These are phyloP conservation scores for Donacobius atricapilla DNA, from an alignment of 2,113 vertebrate genomes.

Conservation along the genomic window DNA sequence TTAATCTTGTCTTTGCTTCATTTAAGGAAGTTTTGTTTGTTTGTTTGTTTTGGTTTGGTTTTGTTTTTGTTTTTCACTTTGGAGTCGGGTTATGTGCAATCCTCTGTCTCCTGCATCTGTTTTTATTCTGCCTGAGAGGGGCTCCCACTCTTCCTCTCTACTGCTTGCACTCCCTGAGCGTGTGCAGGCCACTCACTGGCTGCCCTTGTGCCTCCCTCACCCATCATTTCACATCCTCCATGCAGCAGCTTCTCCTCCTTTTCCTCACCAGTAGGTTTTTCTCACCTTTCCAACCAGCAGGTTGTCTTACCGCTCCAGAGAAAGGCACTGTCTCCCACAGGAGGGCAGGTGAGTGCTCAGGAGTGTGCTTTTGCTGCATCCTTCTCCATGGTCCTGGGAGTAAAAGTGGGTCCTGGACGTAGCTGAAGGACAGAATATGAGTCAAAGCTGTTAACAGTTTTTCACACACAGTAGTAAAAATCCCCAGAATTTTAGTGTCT, in stretches of 20 bases:
- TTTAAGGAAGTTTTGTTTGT: not conserved
- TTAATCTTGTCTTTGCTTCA: not conserved
- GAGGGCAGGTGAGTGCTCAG: rapidly evolving
- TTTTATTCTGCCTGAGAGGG: not conserved
- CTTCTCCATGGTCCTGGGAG: not conserved
- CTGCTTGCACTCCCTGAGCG: rapidly evolving
- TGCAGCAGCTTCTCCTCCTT: not conserved
- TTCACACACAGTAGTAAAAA: not conserved
- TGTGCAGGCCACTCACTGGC: rapidly evolving
- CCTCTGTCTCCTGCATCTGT: not conserved
- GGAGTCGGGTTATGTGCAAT: not conserved
- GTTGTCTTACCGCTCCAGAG: not conserved
- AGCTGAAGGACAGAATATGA: not conserved
- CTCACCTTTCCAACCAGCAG: not conserved
- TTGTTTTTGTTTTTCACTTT: not conserved
- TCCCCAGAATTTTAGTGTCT: not conserved
- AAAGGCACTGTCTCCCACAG: not conserved
- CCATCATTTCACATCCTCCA: not conserved
- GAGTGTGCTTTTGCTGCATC: not conserved
- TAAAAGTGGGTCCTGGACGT: not conserved
- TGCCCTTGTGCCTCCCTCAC: rapidly evolving
- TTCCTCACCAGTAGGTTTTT: not conserved
- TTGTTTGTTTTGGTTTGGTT: too few species aligned
- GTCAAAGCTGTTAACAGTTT: not conserved
- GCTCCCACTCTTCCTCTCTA: not conserved